Conservation (phyloP, 1,140 invertebrate species). For the Artemia franciscana region DNA sequence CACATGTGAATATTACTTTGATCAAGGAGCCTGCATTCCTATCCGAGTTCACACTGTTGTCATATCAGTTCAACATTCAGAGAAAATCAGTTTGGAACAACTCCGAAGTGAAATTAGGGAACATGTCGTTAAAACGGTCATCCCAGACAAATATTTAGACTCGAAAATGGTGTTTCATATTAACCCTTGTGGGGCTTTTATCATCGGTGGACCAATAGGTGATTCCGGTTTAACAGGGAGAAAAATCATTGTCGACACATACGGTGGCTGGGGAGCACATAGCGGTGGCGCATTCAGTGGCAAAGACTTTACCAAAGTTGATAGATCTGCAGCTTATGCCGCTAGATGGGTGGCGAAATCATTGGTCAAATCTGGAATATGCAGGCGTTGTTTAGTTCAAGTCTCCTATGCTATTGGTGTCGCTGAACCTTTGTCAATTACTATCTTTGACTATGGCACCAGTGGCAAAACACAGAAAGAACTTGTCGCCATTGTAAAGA, state of each 20-base stretch:
- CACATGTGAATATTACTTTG: slow-evolving; percentile 60
- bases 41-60: slow-evolving; percentile 87
- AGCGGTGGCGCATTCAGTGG: slow-evolving; percentile 90
- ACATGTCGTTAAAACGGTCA: slow-evolving; percentile 78
- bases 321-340: slow-evolving; percentile 85
- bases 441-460: slow-evolving; percentile 90
- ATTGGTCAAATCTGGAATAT: slow-evolving; percentile 64
- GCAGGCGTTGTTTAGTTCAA: slow-evolving; percentile 64
- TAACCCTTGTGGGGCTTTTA: slow-evolving; percentile 88
- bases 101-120: slow-evolving; percentile 64
- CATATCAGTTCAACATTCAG: slow-evolving; percentile 85
- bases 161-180: slow-evolving; percentile 78
- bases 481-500: slow-evolving; percentile 69
- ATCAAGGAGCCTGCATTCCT: slow-evolving; percentile 68
- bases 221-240: slow-evolving; percentile 87
- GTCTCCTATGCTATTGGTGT: slow-evolving; percentile 92
- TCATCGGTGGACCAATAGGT: slow-evolving; percentile 84
- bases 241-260: slow-evolving; percentile 97
- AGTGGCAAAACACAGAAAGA: slow-evolving; percentile 67
- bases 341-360: slow-evolving; percentile 92
- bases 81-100: slow-evolving; percentile 64
- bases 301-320: slow-evolving; percentile 93
- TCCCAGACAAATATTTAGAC: slow-evolving; percentile 78
- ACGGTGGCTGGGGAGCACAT: slow-evolving; percentile 92
- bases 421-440: slow-evolving; percentile 83